Evolutionary conservation across 2,888 invertebrate species (phyloP), one percentile per base, ranked within the genome.

Genomic region (Hypercompe scribonia): DNA sequence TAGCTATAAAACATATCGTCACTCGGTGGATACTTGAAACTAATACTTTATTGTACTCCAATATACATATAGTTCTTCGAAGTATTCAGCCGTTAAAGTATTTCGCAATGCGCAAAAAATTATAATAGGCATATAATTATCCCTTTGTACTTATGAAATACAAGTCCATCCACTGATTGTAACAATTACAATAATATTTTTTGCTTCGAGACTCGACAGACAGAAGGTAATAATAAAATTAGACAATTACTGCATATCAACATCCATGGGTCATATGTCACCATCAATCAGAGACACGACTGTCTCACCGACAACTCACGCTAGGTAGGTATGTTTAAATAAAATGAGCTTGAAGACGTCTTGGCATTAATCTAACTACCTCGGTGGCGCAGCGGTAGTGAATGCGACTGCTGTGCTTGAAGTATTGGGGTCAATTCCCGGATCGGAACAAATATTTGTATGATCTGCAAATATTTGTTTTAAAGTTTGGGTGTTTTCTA

Each of bases 131-230:
- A 18, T 7, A 61, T 31, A 4, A 61, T 61, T 61, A 31, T 31
- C 18, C 31, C 18, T 18, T 61, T 31, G 31, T 18, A 5, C 18
- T 61, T 61, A 61, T 61, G 31, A 61, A 61, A 31, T 31, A 61
- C 61, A 31, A 8, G 31, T 61, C 31, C 31, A 31, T 18, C 61
- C 10, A 28, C 18, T 11, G 24, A 66, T 66, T 66, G 65, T 31
- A n/a, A 31, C 11, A 66, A 66, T 66, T 66, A 66, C 8, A 66
- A 11, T 66, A 66, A 36, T 66, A 66, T 11, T 4, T 5, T 42
- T 31, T 21, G 42, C 21, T 18, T 66, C 21, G 21, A 42, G 42
- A 24, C 65, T 31, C 28, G 42, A 66, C 10, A 46, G 31, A 31
- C 31, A 4, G 42, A 31, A 1, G 0, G 18, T 66, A 46, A 66